phyloP scores from a whole-genome alignment of 2,888 invertebrate genomes.

The Pollenia amentaria region DNA sequence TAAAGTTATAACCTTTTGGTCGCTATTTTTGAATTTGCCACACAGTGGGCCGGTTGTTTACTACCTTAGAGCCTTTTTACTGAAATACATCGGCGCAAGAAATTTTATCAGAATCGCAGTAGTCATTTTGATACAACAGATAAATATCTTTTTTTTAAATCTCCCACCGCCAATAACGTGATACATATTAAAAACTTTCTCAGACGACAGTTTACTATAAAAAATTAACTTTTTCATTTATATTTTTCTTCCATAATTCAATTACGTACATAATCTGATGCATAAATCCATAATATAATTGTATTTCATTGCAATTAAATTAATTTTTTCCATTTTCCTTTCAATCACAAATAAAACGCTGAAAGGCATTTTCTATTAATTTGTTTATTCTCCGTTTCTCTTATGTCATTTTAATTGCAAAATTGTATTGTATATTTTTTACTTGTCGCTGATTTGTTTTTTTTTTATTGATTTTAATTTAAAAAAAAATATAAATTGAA shows the following conservation, averaged over 20 bases:
- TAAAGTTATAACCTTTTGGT: too few species aligned
- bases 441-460: constrained; percentile 29
- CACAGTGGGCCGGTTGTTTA: too few species aligned
- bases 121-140: too few species aligned
- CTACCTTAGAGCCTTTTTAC: too few species aligned
- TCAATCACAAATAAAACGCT: constrained; percentile 28
- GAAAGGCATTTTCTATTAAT: neutral
- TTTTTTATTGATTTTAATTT: constrained; percentile 19
- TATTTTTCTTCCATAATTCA: neutral
- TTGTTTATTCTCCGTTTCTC: constrained; percentile 1
- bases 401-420: constrained; percentile 45
- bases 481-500: constrained; percentile 6
- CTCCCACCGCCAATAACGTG: too few species aligned
- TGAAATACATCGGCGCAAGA: too few species aligned
- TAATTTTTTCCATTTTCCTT: constrained; percentile 23
- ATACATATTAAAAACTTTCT: neutral
- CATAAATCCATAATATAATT: constrained; percentile 21
- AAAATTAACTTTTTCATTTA: neutral
- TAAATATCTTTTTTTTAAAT: too few species aligned
- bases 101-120: too few species aligned
- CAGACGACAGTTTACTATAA: neutral
- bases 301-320: constrained; percentile 41
- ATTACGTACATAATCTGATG: constrained; percentile 8
- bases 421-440: constrained; percentile 44
- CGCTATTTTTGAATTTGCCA: too few species aligned